These are phyloP conservation scores for Agrilus cyanescens DNA, from an alignment of 2,888 invertebrate genomes.

Conservation along the genomic window DNA sequence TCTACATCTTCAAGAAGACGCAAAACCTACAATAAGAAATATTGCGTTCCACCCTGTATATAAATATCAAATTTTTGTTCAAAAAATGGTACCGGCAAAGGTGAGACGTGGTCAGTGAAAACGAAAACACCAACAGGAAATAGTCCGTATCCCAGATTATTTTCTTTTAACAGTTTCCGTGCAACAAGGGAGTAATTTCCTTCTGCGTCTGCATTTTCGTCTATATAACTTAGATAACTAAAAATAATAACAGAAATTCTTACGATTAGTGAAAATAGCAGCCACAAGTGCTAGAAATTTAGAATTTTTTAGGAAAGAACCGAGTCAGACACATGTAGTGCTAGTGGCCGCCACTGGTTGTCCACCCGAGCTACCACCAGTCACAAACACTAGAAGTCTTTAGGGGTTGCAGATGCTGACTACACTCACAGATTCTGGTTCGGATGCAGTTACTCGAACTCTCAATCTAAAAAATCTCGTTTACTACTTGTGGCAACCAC, in stretches of 20 bases:
- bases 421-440: too few species aligned
- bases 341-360: too few species aligned
- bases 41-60: background rate
- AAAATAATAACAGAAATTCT: slow-evolving; percentile 8
- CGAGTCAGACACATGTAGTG: too few species aligned
- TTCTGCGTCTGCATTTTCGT: slow-evolving; percentile 83
- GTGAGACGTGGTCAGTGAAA: slow-evolving; percentile 42
- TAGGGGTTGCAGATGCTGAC: too few species aligned
- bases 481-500: too few species aligned
- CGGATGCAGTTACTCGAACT: too few species aligned
- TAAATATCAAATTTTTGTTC: background rate
- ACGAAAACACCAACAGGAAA: slow-evolving; percentile 70
- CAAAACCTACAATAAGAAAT: background rate
- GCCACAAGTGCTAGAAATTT: too few species aligned
- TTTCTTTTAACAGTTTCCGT: slow-evolving; percentile 30
- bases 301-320: too few species aligned
- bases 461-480: too few species aligned
- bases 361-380: too few species aligned
- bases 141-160: slow-evolving; percentile 47
- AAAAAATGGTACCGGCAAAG: slow-evolving; percentile 52
- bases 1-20: slow-evolving; percentile 45
- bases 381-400: too few species aligned
- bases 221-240: slow-evolving; percentile 86
- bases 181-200: slow-evolving; percentile 87
- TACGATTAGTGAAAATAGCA: too few species aligned